Evolutionary conservation across 1,140 invertebrate species (phyloP), one percentile per base, ranked within the genome.

Genomic region (Heliconius congener): DNA sequence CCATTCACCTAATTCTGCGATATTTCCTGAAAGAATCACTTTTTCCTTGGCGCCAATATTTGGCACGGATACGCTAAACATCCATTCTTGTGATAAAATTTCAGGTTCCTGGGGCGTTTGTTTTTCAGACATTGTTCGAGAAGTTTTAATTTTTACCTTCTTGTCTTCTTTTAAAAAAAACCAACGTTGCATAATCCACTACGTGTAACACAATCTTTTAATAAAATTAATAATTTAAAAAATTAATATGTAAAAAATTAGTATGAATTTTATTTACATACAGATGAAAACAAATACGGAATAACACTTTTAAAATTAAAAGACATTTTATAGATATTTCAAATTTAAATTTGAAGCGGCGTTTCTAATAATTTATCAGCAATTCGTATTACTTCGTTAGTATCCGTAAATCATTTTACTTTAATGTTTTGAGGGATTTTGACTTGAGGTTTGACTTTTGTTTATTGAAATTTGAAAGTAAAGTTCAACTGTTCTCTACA

Each of bases 151-250:
- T 87, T 86, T 88, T 34, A 76, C 82, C 82, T 92, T 94, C 77
- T 89, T 93, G 19, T 85, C 88, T 79, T 95, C 90, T 85, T 95
- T 91, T 73, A 95, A 85, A 86, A 95, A 95, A 91, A 95, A 95
- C 95, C 95, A 95, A 79, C 91, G 90, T 91, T 96, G 95, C 95
- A 96, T 96, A 84, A 85, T 88, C 78, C 60, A 66, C 60, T 13
- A 30, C 23, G 60, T 27, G 4, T 30, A 66, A n/a, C 8, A 23
- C 27, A 30, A 66, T 66, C 30, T 11, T 66, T 66, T 66, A 27
- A 11, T 2, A 11, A 60, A 60, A 23, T 27, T 30, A 66, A 16
- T 30, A 16, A 66, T 66, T 66, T 8, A 66, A 27, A 27, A 27
- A 66, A 27, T 30, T 30, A 66, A 11, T 66, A 66, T 27, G 3